Base-by-base conservation (phyloP, 1,140 invertebrate species). In the Philaenus spumarius region DNA sequence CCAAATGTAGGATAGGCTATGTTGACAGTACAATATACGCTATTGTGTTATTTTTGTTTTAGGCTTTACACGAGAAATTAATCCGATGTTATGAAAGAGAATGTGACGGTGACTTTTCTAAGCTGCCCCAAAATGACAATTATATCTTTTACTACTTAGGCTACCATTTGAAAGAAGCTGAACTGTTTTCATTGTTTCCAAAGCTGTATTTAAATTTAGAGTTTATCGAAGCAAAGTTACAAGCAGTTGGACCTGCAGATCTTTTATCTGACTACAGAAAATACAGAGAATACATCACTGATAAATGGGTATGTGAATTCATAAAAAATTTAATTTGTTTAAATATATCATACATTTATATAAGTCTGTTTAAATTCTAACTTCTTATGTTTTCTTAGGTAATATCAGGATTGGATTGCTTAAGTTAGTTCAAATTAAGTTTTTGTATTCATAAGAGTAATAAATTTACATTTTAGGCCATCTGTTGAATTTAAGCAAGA, bases 131-230 rank as follows among this genome's bases (percentile, higher is more conserved):
- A 42, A 63, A 80, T 54, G 82, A 84, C 57, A 77, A 77, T 60
- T 85, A 85, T 61, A 82, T 80, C 56, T 79, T 78, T 61, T 77
- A 74, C 15, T 80, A 80, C 45, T 75, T 85, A 51, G 82, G 80
- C 0, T 77, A 84, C 64, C 83, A 85, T 63, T 62, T 85, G 1
- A 70, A 78, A 59, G 69, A 77, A 55, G 70, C 74, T 1, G 60
- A 74, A 22, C 60, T 75, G 37, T 68, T 67, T 37, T 57, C 69
- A 2, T 67, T 78, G 30, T 82, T 84, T 65, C 68, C 71, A 1
- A 64, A 63, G 9, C 63, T 83, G 3, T 84, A 79, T 66, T 68
- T 82, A 0, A 71, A 84, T 66, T 78, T 85, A 43, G 71, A 77
- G 47, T 85, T 84, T 64, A 64, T 85, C 11, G 76, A 79, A 58